Conservation (phyloP, 2,797 vertebrate genomes). For the Eupleurogrammus muticus region DNA sequence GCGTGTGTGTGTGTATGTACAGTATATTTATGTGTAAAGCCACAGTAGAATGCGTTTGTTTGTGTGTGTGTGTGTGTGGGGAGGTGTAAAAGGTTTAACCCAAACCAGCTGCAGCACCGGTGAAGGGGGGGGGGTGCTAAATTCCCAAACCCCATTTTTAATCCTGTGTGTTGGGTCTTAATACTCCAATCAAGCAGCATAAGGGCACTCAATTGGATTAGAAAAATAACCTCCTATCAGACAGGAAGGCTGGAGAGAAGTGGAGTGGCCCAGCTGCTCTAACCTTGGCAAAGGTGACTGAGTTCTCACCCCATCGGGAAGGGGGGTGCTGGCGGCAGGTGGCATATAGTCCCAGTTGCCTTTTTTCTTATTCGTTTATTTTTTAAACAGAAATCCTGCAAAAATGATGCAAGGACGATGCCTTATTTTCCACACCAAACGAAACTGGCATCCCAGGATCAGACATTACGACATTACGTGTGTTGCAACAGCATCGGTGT, state of each 20-base stretch:
- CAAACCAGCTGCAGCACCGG: constrained; percentile 31
- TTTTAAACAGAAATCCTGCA: too few species aligned
- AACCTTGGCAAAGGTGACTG: constrained; percentile 56
- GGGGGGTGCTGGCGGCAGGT: constrained; percentile 4
- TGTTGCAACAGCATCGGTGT: too few species aligned
- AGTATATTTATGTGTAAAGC: constrained; percentile 33
- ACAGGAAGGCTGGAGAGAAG: constrained; percentile 32
- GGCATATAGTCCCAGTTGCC: not conserved
- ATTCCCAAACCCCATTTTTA: constrained; percentile 66
- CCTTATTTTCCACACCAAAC: too few species aligned
- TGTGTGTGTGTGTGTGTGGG: constrained; percentile 1
- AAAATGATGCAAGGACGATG: too few species aligned
- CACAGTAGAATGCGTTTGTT: constrained; percentile 1
- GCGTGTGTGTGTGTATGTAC: not conserved
- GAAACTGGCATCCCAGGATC: too few species aligned
- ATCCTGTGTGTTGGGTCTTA: constrained; percentile 63
- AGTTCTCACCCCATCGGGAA: constrained; percentile 34
- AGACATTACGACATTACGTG: too few species aligned
- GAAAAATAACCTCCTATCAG: constrained; percentile 54
- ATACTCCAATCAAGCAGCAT: constrained; percentile 66
- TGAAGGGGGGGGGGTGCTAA: constrained; percentile 36
- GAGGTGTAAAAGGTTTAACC: constrained; percentile 30
- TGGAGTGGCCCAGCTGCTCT: constrained; percentile 51
- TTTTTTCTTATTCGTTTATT: too few species aligned
- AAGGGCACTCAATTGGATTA: constrained; percentile 68